Evolutionary conservation across 2,113 vertebrate genomes (phyloP).

Genomic region (Glaucidium brasilianum): DNA sequence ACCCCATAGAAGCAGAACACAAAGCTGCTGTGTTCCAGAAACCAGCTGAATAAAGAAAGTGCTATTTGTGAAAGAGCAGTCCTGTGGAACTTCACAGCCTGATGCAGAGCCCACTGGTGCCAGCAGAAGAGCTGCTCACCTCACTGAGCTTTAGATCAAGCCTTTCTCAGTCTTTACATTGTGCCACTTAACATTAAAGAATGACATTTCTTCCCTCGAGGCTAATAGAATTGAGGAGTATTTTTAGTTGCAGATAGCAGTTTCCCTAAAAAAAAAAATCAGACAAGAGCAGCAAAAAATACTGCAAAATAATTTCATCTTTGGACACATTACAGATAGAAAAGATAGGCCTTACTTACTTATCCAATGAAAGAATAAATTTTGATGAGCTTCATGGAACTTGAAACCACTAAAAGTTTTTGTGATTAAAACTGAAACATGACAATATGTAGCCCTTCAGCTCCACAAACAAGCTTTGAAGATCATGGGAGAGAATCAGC

Average conservation of each 20-base stretch:
- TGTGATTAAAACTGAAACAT: neutral
- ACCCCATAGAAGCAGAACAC: neutral
- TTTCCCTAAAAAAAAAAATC: neutral
- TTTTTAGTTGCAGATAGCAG: conserved; percentile 7
- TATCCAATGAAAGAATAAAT: neutral
- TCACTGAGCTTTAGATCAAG: neutral
- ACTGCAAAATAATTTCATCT: neutral
- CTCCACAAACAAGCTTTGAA: neutral
- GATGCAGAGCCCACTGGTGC: neutral
- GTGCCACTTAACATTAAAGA: neutral
- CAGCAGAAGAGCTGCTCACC: neutral
- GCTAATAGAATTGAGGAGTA: neutral
- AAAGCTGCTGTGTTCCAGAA: conserved; percentile 47
- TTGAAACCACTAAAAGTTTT: neutral
- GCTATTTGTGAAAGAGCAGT: neutral
- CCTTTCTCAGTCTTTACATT: neutral
- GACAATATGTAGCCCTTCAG: neutral
- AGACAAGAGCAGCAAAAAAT: neutral
- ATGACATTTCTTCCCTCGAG: neutral
- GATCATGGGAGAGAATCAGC: neutral
- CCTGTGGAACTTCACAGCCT: conserved; percentile 8
- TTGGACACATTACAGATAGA: neutral
- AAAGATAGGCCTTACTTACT: neutral
- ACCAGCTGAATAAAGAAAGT: neutral
- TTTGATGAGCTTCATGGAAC: neutral